Percentiles rank a stretch among this genome's conserved stretches.
phyloP scores from a whole-genome alignment of 2,113 vertebrate species.

The Myrmecophaga tridactyla region DNA sequence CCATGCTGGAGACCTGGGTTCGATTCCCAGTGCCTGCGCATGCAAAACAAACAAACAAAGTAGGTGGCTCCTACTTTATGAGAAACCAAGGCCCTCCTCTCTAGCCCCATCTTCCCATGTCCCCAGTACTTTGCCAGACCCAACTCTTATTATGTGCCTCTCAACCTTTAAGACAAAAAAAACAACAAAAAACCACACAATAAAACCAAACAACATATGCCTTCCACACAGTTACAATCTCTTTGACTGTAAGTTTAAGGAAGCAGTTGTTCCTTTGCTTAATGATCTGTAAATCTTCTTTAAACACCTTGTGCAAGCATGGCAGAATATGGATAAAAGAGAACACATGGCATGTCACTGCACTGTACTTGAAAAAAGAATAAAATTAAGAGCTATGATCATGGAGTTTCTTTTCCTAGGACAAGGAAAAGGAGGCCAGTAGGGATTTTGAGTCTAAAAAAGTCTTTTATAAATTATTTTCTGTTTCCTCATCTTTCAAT shows the following conservation, averaged over 20 bases:
- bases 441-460: constrained; percentile 13
- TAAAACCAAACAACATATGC: background rate
- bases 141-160: background rate
- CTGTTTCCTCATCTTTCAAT: constrained; percentile 11
- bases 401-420: background rate
- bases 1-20: no score
- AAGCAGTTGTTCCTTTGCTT: constrained; percentile 59
- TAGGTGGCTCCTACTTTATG: background rate
- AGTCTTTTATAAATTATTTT: constrained; percentile 11
- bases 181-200: no score
- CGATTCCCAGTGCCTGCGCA: no score
- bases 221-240: constrained; percentile 29
- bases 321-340: background rate
- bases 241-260: constrained; percentile 34
- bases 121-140: background rate
- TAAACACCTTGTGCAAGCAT: constrained; percentile 48
- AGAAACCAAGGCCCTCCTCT: background rate
- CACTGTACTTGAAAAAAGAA: background rate
- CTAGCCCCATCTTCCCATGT: background rate
- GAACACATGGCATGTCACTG: background rate
- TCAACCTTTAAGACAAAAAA: constrained; percentile 44
- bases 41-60: no score
- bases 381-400: background rate
- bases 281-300: constrained; percentile 56
- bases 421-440: background rate